phyloP scores from a whole-genome alignment of 1,140 invertebrate genomes.

The Spodoptera frugiperda region DNA sequence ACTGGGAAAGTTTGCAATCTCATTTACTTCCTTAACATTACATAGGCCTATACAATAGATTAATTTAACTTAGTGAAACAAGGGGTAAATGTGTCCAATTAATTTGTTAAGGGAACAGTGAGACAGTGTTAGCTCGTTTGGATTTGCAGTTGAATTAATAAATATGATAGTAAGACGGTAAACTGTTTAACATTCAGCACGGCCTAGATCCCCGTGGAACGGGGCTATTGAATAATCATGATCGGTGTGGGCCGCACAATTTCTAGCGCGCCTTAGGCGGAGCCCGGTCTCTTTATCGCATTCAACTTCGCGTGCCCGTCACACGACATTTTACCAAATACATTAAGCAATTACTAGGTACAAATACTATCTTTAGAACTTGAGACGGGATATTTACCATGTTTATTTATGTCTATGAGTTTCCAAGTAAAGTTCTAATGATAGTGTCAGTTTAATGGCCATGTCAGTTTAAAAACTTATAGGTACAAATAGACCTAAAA shows the following conservation, averaged over 20 bases:
- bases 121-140: conserved; percentile 49
- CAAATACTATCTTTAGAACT: too few species aligned
- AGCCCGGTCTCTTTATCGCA: conserved; percentile 47
- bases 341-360: not conserved
- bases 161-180: conserved; percentile 57
- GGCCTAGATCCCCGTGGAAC: conserved; percentile 67
- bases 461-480: too few species aligned
- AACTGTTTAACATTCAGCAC: conserved; percentile 72
- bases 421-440: too few species aligned
- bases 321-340: conserved; percentile 19
- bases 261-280: conserved; percentile 56
- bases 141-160: conserved; percentile 46
- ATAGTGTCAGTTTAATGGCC: too few species aligned
- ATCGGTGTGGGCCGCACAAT: conserved; percentile 72
- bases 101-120: conserved; percentile 18
- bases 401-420: too few species aligned
- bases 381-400: too few species aligned
- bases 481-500: too few species aligned
- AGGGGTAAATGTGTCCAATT: conserved; percentile 7
- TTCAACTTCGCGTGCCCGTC: conserved; percentile 33
- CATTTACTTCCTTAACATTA: conserved; percentile 30
- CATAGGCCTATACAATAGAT: conserved; percentile 19
- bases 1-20: conserved; percentile 31
- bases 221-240: conserved; percentile 80
- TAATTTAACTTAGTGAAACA: conserved; percentile 13